Conservation (phyloP, 2,888 invertebrate genomes). For the Limenitis camilla region DNA sequence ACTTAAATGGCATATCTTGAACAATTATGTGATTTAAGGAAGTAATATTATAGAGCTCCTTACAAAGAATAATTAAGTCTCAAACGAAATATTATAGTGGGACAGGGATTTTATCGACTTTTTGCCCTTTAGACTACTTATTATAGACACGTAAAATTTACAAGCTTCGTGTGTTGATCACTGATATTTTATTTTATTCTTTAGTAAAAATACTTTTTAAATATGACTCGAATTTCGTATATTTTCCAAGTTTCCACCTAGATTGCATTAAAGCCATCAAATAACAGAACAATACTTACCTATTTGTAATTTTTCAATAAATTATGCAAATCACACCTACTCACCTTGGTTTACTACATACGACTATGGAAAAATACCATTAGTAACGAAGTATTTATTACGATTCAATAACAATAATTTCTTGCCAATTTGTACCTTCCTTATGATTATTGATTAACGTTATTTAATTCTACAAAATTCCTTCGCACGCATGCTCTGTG, state of each 20-base stretch:
- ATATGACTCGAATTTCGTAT: background rate
- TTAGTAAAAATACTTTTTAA: background rate
- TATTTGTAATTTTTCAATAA: constrained; percentile 3
- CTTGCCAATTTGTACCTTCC: constrained; percentile 48
- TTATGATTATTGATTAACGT: constrained; percentile 27
- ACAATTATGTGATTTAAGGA: constrained; percentile 30
- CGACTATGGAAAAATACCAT: background rate
- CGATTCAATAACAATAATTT: constrained; percentile 24
- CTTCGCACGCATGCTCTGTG: constrained; percentile 61
- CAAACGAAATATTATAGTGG: constrained; percentile 11
- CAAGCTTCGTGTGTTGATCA: constrained; percentile 6
- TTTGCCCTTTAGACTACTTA: constrained; percentile 16
- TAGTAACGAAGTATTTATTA: background rate
- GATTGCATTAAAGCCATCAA: constrained; percentile 1
- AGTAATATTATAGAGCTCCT: constrained; percentile 23
- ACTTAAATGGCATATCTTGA: constrained; percentile 53
- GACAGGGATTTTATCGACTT: constrained; percentile 18
- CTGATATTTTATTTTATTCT: constrained; percentile 1
- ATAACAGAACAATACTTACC: constrained; percentile 7
- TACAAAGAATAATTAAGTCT: constrained; percentile 20
- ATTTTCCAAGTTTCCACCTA: background rate
- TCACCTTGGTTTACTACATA: background rate
- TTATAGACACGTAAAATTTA: constrained; percentile 9
- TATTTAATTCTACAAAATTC: constrained; percentile 37
- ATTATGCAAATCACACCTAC: constrained; percentile 18